A percentile compares a stretch with the other conserved stretches of the same genome.
Evolutionary conservation across 2,888 invertebrate genomes (phyloP).

Genomic region (Fabriciana adippe): DNA sequence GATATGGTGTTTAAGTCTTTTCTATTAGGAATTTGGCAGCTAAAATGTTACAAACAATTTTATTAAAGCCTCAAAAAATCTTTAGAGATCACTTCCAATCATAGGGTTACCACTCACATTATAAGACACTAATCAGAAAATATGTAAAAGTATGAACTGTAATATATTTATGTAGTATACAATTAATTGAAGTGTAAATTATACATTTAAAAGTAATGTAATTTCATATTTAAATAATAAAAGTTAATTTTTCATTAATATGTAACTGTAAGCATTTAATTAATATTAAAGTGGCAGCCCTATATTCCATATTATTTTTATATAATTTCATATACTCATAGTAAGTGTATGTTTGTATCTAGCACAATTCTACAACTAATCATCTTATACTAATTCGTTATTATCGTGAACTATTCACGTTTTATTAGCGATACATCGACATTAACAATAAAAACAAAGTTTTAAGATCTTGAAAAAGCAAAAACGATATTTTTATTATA

Average conservation of each 20-base stretch:
- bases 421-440: conserved; percentile 1
- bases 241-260: not conserved
- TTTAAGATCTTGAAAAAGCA: conserved; percentile 5
- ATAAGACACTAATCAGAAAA: not conserved
- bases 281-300: conserved; percentile 14
- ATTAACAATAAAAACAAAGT: conserved; percentile 6
- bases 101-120: conserved; percentile 10
- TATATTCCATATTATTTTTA: conserved; percentile 9
- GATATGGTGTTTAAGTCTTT: conserved; percentile 38
- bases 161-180: not conserved
- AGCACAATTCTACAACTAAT: conserved; percentile 12
- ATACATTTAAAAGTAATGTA: not conserved
- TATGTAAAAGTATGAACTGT: not conserved
- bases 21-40: conserved; percentile 37
- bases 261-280: not conserved
- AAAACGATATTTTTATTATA: not conserved
- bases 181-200: not conserved
- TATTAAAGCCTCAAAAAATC: conserved; percentile 31
- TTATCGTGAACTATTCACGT: conserved; percentile 11
- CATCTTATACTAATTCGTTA: conserved; percentile 21
- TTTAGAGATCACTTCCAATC: conserved; percentile 32
- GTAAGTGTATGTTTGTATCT: not conserved
- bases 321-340: not conserved
- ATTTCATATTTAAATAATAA: not conserved
- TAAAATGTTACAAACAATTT: conserved; percentile 16